phyloP scores from a whole-genome alignment of 1,140 invertebrate genomes.

The Arion vulgaris region DNA sequence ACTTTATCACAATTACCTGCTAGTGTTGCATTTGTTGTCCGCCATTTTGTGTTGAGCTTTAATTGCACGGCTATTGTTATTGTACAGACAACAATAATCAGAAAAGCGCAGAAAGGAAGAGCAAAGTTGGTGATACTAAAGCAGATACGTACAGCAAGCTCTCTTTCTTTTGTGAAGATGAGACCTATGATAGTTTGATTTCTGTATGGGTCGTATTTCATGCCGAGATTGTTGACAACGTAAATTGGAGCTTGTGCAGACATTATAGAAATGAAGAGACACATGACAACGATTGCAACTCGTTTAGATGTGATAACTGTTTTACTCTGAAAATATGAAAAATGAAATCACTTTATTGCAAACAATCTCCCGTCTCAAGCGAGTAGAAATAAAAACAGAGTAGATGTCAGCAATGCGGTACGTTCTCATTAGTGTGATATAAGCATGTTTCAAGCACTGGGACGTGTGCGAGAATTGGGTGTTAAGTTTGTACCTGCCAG shows the following conservation, averaged over 20 bases:
- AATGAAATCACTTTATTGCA: too few species aligned
- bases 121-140: background rate
- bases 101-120: background rate
- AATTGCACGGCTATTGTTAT: background rate
- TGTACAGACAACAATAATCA: background rate
- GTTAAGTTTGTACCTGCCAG: too few species aligned
- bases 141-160: background rate
- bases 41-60: background rate
- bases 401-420: too few species aligned
- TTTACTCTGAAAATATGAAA: background rate
- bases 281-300: background rate
- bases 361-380: too few species aligned
- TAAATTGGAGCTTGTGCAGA: background rate
- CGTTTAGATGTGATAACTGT: background rate
- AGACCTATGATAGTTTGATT: slow-evolving; percentile 17
- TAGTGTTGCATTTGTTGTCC: background rate
- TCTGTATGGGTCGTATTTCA: background rate
- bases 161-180: background rate
- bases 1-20: background rate
- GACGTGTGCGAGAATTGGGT: too few species aligned
- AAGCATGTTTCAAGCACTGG: too few species aligned
- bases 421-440: too few species aligned
- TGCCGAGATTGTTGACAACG: background rate
- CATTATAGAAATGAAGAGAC: background rate
- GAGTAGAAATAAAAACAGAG: too few species aligned